Evolutionary conservation across 2,113 vertebrate species (phyloP).

Genomic region (Esox niger): DNA sequence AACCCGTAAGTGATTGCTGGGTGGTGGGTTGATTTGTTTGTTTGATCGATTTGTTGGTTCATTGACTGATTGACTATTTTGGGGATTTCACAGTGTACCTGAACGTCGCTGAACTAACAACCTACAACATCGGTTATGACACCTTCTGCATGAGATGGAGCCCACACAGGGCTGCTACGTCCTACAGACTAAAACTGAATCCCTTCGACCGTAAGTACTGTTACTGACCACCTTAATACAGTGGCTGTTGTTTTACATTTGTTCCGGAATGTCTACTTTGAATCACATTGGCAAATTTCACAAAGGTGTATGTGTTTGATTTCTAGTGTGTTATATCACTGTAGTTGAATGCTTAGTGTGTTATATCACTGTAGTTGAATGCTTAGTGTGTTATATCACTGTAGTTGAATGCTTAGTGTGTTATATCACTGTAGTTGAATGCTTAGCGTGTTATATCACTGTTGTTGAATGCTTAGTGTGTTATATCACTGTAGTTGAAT

Average conservation of each 20-base stretch:
- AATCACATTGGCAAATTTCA: not conserved
- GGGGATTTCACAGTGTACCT: constrained; percentile 80
- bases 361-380: constrained; percentile 4
- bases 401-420: too few relatives aligned
- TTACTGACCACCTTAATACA: too few relatives aligned
- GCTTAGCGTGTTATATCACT: not conserved
- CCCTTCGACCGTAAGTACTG: constrained; percentile 81
- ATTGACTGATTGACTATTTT: not conserved
- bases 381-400: not conserved
- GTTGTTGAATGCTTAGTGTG: too few relatives aligned
- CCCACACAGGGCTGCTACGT: constrained; percentile 88
- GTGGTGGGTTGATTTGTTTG: not conserved
- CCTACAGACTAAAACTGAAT: constrained; percentile 90
- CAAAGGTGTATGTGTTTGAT: not conserved
- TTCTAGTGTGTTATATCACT: too few relatives aligned
- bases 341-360: too few relatives aligned
- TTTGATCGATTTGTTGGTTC: not conserved
- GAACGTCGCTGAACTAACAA: constrained; percentile 89
- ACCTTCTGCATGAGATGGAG: constrained; percentile 88
- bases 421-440: constrained; percentile 4
- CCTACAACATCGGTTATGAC: constrained; percentile 86
- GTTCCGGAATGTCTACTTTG: too few relatives aligned
- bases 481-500: constrained; percentile 4
- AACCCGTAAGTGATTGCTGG: constrained; percentile 77
- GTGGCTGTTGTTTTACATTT: too few relatives aligned